A percentile compares a stretch with the other conserved stretches of the same genome.
phyloP scores from a whole-genome alignment of 2,888 invertebrate genomes.

The Hemithea aestivaria region DNA sequence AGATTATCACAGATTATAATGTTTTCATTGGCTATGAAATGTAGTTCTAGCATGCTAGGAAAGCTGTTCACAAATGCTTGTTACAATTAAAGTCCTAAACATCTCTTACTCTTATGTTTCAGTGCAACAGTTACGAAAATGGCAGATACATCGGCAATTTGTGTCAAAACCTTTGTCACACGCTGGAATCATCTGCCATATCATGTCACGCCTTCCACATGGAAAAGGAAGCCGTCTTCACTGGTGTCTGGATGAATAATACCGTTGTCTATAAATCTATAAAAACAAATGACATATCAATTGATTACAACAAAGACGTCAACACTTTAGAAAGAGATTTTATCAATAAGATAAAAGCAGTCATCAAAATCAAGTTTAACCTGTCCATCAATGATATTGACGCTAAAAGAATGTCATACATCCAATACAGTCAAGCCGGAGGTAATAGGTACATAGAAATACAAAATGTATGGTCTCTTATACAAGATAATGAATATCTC shows the following conservation, averaged over 20 bases:
- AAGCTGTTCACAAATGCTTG: too few relatives aligned
- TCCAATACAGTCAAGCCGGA: constrained; percentile 62
- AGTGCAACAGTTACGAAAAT: constrained; percentile 78
- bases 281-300: constrained; percentile 48
- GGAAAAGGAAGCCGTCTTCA: constrained; percentile 81
- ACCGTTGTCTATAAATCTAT: constrained; percentile 80
- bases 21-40: too few relatives aligned
- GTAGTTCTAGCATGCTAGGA: too few relatives aligned
- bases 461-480: constrained; percentile 81
- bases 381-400: constrained; percentile 68
- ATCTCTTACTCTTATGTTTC: constrained; percentile 33
- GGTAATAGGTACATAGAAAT: constrained; percentile 67
- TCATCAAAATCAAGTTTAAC: constrained; percentile 75
- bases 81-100: too few relatives aligned
- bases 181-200: constrained; percentile 67
- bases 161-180: constrained; percentile 81
- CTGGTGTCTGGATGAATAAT: constrained; percentile 78
- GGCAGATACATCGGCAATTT: constrained; percentile 80
- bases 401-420: constrained; percentile 61
- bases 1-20: too few relatives aligned
- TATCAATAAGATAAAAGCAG: constrained; percentile 66
- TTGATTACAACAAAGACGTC: constrained; percentile 59
- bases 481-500: constrained; percentile 84
- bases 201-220: constrained; percentile 81
- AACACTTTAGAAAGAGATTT: constrained; percentile 76